Evolutionary conservation across 2,113 vertebrate genomes (phyloP).

Genomic region (Deroptyus accipitrinus): DNA sequence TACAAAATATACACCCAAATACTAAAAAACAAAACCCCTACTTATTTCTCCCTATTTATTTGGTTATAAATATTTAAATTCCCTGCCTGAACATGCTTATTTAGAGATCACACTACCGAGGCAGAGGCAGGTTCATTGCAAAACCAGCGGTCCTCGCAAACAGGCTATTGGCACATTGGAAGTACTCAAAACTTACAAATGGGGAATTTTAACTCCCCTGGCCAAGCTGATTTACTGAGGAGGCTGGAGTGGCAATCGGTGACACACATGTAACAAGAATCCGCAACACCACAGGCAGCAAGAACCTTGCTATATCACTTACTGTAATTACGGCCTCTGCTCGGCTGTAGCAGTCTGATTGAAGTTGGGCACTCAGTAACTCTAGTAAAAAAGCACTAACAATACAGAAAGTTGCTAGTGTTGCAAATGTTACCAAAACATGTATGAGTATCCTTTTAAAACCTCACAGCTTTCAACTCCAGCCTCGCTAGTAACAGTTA

Average conservation of each 20-base stretch:
- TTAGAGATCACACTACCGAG: not conserved
- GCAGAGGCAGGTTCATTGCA: not conserved
- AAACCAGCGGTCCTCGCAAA: not conserved
- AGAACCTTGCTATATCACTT: not conserved
- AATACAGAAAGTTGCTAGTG: constrained; percentile 9
- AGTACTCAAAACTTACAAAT: not conserved
- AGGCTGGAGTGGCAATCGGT: not conserved
- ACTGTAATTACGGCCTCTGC: not conserved
- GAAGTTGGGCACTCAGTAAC: not conserved
- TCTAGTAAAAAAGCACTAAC: constrained; percentile 53
- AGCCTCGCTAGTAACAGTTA: not conserved
- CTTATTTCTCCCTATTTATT: not conserved
- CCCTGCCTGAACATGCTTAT: not conserved
- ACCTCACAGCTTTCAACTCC: not conserved
- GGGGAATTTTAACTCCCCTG: not conserved
- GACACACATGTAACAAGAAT: not conserved
- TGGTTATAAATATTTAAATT: not conserved
- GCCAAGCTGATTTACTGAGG: not conserved
- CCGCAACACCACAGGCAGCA: not conserved
- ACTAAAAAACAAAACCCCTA: fast-evolving
- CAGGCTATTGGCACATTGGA: not conserved
- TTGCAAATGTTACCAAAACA: constrained; percentile 33
- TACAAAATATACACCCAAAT: not conserved
- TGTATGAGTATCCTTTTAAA: constrained; percentile 12
- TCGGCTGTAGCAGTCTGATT: not conserved